Conservation (phyloP, 2,888 invertebrate genomes). For the Sylvicola fuscatus region DNA sequence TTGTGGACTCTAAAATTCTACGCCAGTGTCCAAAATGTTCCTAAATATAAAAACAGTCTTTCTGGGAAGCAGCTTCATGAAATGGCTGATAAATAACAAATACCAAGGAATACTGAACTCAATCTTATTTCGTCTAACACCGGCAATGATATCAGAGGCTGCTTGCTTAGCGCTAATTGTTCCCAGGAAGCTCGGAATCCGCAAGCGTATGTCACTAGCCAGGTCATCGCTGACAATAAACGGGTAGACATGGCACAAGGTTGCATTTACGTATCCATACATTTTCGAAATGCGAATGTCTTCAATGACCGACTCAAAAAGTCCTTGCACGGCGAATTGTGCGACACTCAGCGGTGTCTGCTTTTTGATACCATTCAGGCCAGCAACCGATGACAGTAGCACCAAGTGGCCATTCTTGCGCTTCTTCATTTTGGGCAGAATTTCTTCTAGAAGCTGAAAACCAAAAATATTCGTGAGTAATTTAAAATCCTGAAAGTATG, state of each 20-base stretch:
- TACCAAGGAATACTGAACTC: slow-evolving; percentile 42
- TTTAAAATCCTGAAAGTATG: no score
- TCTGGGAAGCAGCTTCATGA: slow-evolving; percentile 35
- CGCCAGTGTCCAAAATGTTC: slow-evolving; percentile 39
- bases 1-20: slow-evolving; percentile 27
- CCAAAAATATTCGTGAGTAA: no score
- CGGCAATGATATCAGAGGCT: slow-evolving; percentile 35
- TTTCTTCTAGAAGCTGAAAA: slow-evolving; percentile 32
- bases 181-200: slow-evolving; percentile 43
- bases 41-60: slow-evolving; percentile 36
- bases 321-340: slow-evolving; percentile 43
- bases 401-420: slow-evolving; percentile 37
- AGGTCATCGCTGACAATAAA: slow-evolving; percentile 34
- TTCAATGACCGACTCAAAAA: slow-evolving; percentile 38
- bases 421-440: slow-evolving; percentile 37
- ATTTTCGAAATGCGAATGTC: slow-evolving; percentile 33
- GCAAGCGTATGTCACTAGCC: slow-evolving; percentile 31
- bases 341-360: slow-evolving; percentile 39
- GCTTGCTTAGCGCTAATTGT: slow-evolving; percentile 36
- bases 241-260: slow-evolving; percentile 39
- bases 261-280: slow-evolving; percentile 33
- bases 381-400: slow-evolving; percentile 39
- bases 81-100: slow-evolving; percentile 33
- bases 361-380: slow-evolving; percentile 33
- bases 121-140: slow-evolving; percentile 36